These are phyloP conservation scores for Eulemur mongoz DNA, from an alignment of 2,797 vertebrate species.

Conservation along the genomic window DNA sequence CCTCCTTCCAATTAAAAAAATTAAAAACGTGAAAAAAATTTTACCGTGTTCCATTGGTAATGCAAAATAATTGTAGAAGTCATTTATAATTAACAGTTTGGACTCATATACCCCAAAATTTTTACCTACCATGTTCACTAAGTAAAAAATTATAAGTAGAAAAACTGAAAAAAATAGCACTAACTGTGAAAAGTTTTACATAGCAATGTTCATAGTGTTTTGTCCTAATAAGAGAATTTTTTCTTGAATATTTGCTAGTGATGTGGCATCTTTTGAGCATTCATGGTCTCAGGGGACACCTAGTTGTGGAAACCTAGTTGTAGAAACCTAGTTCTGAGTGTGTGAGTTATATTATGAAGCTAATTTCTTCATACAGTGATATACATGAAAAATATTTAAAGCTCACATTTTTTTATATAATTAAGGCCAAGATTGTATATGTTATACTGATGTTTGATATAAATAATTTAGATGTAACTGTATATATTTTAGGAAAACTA, in stretches of 20 bases:
- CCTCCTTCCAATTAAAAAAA: neutral
- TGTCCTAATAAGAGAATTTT: neutral
- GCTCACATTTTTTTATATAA: neutral
- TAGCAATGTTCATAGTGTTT: neutral
- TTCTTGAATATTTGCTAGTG: neutral
- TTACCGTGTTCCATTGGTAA: neutral
- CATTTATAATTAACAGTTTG: neutral
- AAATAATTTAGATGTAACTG: neutral
- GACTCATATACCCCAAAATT: neutral
- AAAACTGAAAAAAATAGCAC: neutral
- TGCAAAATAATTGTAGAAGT: neutral
- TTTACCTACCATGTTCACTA: neutral
- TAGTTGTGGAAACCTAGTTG: neutral
- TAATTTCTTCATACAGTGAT: neutral
- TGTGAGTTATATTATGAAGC: neutral
- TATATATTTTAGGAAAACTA: neutral
- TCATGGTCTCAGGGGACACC: neutral
- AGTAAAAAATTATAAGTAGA: neutral
- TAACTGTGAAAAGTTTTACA: neutral
- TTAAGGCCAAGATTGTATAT: neutral
- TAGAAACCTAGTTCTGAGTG: neutral
- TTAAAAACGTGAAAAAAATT: neutral
- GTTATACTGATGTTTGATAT: neutral
- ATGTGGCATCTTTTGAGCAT: neutral
- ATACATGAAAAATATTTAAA: neutral